Conservation (phyloP, 2,888 invertebrate species). For the Clostera curtula region DNA sequence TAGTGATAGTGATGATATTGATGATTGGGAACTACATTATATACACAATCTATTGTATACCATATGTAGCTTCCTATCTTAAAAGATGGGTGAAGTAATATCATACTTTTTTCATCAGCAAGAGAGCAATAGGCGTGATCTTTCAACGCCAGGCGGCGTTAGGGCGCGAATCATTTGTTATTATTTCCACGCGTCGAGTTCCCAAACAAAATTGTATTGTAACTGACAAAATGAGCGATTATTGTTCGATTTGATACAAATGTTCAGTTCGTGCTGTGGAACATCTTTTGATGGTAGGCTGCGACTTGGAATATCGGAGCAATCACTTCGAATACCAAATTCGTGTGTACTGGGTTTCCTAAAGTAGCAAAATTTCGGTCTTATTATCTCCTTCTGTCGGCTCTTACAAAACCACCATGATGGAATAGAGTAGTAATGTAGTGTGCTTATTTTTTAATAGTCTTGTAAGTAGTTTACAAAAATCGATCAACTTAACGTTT, state of each 20-base stretch:
- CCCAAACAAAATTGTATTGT: slow-evolving; percentile 72
- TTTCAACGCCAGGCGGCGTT: slow-evolving; percentile 73
- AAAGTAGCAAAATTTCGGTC: too few species aligned
- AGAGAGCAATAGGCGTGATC: slow-evolving; percentile 71
- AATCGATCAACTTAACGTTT: too few species aligned
- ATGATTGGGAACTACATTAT: too few species aligned
- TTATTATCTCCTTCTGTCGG: too few species aligned
- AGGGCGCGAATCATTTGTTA: slow-evolving; percentile 74
- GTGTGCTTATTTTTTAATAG: too few species aligned
- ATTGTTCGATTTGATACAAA: slow-evolving; percentile 67
- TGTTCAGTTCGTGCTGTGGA: slow-evolving; percentile 32
- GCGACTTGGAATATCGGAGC: too few species aligned
- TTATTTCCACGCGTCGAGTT: slow-evolving; percentile 72
- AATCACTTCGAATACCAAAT: too few species aligned
- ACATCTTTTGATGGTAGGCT: slow-evolving; percentile 14
- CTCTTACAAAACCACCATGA: too few species aligned
- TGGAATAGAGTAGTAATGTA: too few species aligned
- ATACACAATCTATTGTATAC: slow-evolving; percentile 12
- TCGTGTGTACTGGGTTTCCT: too few species aligned
- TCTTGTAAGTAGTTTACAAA: too few species aligned
- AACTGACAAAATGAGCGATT: slow-evolving; percentile 74
- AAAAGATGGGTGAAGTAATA: slow-evolving; percentile 26
- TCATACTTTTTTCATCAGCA: slow-evolving; percentile 63
- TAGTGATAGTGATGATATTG: too few species aligned
- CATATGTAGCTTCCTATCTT: slow-evolving; percentile 18